Evolutionary conservation across 1,140 invertebrate species (phyloP).

Genomic region (Listronotus oregonensis): DNA sequence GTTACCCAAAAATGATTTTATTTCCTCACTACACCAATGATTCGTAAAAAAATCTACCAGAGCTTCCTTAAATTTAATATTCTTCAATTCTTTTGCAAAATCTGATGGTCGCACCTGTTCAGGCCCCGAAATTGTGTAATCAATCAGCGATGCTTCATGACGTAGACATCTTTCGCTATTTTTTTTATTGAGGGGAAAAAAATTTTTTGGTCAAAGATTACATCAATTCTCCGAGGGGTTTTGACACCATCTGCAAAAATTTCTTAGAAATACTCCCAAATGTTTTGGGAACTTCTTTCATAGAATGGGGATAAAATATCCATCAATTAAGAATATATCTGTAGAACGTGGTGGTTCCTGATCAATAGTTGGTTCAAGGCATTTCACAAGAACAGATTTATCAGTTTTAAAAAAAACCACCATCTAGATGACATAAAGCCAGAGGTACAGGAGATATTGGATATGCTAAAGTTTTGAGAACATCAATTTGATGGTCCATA

Average conservation of each 20-base stretch:
- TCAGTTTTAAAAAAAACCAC: conserved; percentile 49
- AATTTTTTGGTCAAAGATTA: conserved; percentile 28
- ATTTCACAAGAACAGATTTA: conserved; percentile 43
- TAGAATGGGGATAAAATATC: conserved; percentile 38
- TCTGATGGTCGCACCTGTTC: conserved; percentile 33
- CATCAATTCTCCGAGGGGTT: conserved; percentile 33
- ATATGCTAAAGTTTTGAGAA: conserved; percentile 29
- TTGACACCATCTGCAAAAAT: conserved; percentile 40
- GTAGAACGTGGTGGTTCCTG: conserved; percentile 29
- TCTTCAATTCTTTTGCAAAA: conserved; percentile 39
- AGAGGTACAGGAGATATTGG: conserved; percentile 31
- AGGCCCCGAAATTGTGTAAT: conserved; percentile 37
- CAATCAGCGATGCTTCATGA: too few species aligned
- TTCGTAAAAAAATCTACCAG: conserved; percentile 35
- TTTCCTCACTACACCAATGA: conserved; percentile 38
- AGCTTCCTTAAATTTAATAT: conserved; percentile 33
- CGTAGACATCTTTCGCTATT: conserved; percentile 39
- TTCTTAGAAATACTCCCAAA: conserved; percentile 50
- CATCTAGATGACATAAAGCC: conserved; percentile 51
- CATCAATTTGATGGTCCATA: conserved; percentile 30
- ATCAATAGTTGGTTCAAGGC: conserved; percentile 16
- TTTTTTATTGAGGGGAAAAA: conserved; percentile 42
- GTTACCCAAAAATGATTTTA: conserved; percentile 31
- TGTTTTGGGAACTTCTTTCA: conserved; percentile 25
- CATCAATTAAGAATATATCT: conserved; percentile 38